Conservation (phyloP, 1,140 invertebrate genomes). For the Adelges cooleyi region DNA sequence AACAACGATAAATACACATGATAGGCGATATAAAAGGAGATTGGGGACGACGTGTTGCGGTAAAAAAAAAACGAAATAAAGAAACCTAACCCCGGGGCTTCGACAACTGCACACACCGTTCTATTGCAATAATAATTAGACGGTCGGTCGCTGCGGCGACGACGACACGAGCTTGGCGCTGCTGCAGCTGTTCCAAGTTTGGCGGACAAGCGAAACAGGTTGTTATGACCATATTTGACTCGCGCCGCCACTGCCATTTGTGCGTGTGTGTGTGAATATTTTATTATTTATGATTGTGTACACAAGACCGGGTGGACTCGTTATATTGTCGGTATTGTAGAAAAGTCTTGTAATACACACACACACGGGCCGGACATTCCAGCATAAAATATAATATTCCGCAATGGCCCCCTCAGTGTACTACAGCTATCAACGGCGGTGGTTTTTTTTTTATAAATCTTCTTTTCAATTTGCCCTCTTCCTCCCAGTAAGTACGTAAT, state of each 20-base stretch:
- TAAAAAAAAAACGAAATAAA: no score
- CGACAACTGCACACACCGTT: no score
- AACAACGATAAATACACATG: no score
- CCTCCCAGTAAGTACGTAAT: no score
- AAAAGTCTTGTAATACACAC: background rate
- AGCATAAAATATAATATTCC: background rate
- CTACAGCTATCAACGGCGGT: background rate
- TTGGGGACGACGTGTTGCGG: no score
- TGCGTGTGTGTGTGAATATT: background rate
- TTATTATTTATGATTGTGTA: slow-evolving; percentile 13
- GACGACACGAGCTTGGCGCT: no score
- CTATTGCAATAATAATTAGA: no score
- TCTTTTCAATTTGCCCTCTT: slow-evolving; percentile 15
- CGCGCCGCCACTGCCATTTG: background rate
- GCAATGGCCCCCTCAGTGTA: background rate
- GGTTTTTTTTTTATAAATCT: background rate
- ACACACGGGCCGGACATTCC: background rate
- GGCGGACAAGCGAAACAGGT: background rate
- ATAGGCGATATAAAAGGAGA: no score
- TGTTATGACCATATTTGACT: slow-evolving; percentile 10
- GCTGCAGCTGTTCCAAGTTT: no score
- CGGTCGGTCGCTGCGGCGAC: no score
- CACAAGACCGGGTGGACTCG: background rate
- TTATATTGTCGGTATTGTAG: no score
- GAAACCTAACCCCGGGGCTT: no score